Conservation (phyloP, 1,140 invertebrate species). For the Lordiphosa clarofinis region DNA sequence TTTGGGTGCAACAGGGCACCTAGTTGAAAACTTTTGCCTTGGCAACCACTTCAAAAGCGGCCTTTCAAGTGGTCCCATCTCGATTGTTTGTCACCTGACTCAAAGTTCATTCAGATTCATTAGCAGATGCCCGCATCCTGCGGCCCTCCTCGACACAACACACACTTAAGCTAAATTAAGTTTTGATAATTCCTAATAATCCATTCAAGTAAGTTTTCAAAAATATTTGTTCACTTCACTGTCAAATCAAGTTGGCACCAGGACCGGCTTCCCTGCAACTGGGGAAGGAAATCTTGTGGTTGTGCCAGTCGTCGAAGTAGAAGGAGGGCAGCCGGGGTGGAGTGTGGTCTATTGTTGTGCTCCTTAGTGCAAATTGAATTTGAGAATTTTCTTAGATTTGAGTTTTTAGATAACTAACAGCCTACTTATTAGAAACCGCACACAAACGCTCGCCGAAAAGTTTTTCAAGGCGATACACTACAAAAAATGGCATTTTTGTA, state of each 20-base stretch:
- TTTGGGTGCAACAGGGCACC: conserved; percentile 22
- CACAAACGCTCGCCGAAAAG: conserved; percentile 35
- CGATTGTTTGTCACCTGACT: conserved; percentile 61
- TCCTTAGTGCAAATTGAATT: conserved; percentile 60
- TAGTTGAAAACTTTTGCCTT: conserved; percentile 47
- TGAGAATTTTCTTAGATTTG: conserved; percentile 69
- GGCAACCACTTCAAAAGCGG: conserved; percentile 65
- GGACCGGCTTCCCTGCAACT: background rate
- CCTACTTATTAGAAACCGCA: conserved; percentile 62
- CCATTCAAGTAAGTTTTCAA: conserved; percentile 71
- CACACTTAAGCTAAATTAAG: conserved; percentile 73
- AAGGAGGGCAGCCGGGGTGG: background rate
- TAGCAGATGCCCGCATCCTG: conserved; percentile 38
- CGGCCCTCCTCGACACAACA: background rate
- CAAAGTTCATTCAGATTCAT: conserved; percentile 42
- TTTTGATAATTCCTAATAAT: conserved; percentile 79
- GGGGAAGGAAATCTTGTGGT: conserved; percentile 22
- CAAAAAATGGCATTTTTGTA: too few species aligned
- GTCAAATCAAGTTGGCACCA: conserved; percentile 33
- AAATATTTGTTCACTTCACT: conserved; percentile 67
- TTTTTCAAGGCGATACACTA: conserved; percentile 26
- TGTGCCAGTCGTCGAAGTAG: background rate
- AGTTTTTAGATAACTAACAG: conserved; percentile 58
- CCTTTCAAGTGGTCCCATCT: conserved; percentile 50
- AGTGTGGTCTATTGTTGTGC: conserved; percentile 48